phyloP scores from a whole-genome alignment of 1,140 invertebrate species.

The Ceratitis capitata region DNA sequence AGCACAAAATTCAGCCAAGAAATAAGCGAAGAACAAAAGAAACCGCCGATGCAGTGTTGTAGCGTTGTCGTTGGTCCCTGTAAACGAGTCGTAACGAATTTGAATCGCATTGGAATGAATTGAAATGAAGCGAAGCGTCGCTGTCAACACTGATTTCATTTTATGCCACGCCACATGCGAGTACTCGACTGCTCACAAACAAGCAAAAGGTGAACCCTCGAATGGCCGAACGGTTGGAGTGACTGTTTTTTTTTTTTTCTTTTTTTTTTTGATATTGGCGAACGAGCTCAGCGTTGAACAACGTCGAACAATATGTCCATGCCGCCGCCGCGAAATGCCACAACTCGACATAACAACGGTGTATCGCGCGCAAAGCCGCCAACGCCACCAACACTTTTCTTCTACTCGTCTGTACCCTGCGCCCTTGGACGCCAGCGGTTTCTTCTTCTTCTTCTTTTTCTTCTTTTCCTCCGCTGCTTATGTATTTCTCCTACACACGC shows the following conservation, averaged over 20 bases:
- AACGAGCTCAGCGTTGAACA: background rate
- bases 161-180: background rate
- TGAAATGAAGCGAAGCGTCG: slow-evolving; percentile 38
- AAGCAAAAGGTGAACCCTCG: too few relatives aligned
- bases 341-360: slow-evolving; percentile 25
- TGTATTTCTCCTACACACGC: background rate
- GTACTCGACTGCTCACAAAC: background rate
- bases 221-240: background rate
- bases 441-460: background rate
- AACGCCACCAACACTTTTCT: background rate
- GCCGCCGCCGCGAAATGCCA: slow-evolving; percentile 34
- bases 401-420: background rate
- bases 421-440: background rate
- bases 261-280: too few relatives aligned
- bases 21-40: background rate
- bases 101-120: slow-evolving; percentile 11
- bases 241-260: too few relatives aligned
- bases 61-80: background rate
- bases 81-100: slow-evolving; percentile 26
- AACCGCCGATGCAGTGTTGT: background rate
- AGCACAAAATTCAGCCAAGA: too few relatives aligned
- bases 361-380: slow-evolving; percentile 11
- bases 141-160: slow-evolving; percentile 62
- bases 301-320: background rate
- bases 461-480: slow-evolving; percentile 42